Conservation (phyloP, 2,113 vertebrate genomes). For the Syrmaticus mikado region DNA sequence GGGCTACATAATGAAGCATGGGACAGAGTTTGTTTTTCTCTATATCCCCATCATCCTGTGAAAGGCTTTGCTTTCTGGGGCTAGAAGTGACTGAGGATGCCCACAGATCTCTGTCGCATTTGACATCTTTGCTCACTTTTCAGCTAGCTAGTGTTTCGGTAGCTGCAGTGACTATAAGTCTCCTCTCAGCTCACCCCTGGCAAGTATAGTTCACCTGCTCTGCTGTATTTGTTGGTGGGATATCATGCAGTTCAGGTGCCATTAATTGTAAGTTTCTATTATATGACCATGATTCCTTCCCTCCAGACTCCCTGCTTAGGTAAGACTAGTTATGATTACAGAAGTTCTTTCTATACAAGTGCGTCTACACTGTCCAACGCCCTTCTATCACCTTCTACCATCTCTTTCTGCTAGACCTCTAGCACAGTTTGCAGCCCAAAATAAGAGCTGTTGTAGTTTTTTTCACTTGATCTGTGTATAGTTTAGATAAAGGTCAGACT, state of each 20-base stretch:
- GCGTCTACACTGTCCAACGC: background rate
- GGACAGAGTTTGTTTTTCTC: background rate
- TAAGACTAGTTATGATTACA: background rate
- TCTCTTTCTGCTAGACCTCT: background rate
- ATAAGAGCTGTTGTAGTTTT: background rate
- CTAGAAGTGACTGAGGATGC: background rate
- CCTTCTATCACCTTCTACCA: background rate
- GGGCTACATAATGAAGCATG: background rate
- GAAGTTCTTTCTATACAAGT: background rate
- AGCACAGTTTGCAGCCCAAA: background rate
- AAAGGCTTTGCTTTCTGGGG: background rate
- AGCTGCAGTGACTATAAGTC: background rate
- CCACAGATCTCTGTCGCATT: background rate
- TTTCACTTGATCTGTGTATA: background rate
- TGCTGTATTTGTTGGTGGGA: background rate
- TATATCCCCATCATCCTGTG: background rate
- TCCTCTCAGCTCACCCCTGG: background rate
- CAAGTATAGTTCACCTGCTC: background rate
- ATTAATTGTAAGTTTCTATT: background rate
- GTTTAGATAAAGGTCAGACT: background rate
- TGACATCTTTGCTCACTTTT: background rate
- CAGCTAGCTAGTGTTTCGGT: background rate
- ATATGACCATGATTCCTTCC: fast-evolving
- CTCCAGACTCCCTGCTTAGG: background rate
- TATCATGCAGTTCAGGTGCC: fast-evolving